Conservation (phyloP, 2,888 invertebrate species). For the Sinotaia quadrata region DNA sequence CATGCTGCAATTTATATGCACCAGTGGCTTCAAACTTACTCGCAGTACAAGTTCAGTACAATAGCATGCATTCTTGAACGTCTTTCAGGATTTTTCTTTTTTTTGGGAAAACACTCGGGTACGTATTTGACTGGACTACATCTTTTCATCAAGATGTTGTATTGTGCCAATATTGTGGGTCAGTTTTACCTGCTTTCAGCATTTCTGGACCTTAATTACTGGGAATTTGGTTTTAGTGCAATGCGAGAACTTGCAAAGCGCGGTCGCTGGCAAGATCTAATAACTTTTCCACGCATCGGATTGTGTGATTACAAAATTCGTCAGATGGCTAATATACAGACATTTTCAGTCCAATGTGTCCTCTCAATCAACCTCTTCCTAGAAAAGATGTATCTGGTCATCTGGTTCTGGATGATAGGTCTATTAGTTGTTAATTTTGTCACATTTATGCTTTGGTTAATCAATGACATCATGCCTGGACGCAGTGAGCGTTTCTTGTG, state of each 20-base stretch:
- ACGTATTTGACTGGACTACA: conserved; percentile 36
- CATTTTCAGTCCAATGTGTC: conserved; percentile 61
- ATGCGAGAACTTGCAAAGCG: conserved; percentile 17
- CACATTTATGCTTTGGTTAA: conserved; percentile 37
- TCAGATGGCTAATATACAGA: conserved; percentile 61
- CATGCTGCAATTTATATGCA: conserved; percentile 40
- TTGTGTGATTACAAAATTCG: conserved; percentile 65
- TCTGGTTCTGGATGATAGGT: conserved; percentile 66
- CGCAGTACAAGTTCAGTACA: conserved; percentile 32
- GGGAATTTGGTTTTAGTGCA: conserved; percentile 32
- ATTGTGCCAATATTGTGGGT: conserved; percentile 34
- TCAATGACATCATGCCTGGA: conserved; percentile 26
- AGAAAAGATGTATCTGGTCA: conserved; percentile 64
- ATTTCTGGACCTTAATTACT: conserved; percentile 35
- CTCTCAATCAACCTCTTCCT: conserved; percentile 65
- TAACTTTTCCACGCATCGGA: conserved; percentile 50
- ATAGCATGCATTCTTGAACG: conserved; percentile 29
- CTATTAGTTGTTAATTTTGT: conserved; percentile 41
- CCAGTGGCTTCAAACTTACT: conserved; percentile 39
- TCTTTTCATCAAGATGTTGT: conserved; percentile 36
- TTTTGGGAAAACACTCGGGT: conserved; percentile 36
- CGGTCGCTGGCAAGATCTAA: conserved; percentile 37
- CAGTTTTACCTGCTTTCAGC: conserved; percentile 39
- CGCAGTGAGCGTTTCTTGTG: conserved; percentile 48
- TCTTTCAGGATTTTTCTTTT: conserved; percentile 33